Conservation (phyloP, 2,888 invertebrate genomes). For the Ischnura elegans region DNA sequence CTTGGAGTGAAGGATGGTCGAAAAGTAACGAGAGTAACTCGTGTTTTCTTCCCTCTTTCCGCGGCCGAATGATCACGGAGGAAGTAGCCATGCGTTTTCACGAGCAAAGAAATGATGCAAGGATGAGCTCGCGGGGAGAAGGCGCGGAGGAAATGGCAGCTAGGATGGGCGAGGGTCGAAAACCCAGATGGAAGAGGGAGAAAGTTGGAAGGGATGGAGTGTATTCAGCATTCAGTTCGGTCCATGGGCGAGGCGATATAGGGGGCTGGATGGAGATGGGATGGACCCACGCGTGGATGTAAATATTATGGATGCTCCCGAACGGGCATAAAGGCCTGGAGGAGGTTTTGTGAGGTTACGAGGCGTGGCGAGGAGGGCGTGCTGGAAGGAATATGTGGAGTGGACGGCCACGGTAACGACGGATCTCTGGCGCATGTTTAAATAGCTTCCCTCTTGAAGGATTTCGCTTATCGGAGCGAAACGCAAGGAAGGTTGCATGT, state of each 20-base stretch:
- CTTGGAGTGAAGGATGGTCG: no score
- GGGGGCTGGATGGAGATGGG: background rate
- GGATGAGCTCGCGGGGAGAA: background rate
- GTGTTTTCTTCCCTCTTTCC: background rate
- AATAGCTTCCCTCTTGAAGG: conserved; percentile 50
- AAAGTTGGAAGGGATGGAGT: background rate
- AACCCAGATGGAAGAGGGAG: background rate
- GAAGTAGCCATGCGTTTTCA: background rate
- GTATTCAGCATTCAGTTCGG: conserved; percentile 59
- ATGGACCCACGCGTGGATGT: conserved; percentile 43
- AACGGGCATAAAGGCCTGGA: conserved; percentile 17
- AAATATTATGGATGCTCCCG: conserved; percentile 62
- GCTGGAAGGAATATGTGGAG: background rate
- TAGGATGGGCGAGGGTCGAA: background rate
- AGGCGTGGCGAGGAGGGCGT: background rate
- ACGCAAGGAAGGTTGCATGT: background rate
- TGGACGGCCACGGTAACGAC: conserved; percentile 57
- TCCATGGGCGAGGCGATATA: conserved; percentile 22
- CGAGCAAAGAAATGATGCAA: background rate
- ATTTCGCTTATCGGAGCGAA: conserved; percentile 30
- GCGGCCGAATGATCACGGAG: background rate
- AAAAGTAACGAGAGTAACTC: no score
- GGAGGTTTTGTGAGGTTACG: background rate
- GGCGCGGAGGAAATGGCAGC: background rate
- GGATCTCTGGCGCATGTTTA: conserved; percentile 63